Conservation (phyloP, 2,888 invertebrate species). For the Acanthacorydalis orientalis region DNA sequence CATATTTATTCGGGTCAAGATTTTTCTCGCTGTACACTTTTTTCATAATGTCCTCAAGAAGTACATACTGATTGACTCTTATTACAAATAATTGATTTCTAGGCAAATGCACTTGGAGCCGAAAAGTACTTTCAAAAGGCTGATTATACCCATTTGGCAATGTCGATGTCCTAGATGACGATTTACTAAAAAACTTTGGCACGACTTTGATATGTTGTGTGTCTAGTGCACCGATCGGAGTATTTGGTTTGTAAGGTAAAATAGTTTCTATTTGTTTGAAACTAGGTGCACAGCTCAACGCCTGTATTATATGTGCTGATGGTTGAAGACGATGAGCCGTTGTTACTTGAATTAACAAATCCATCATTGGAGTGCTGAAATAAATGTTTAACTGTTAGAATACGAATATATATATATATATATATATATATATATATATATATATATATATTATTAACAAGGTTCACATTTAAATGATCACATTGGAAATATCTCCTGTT, state of each 20-base stretch:
- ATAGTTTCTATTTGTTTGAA: conserved; percentile 24
- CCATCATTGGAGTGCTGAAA: conserved; percentile 62
- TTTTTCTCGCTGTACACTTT: conserved; percentile 62
- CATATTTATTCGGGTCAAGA: conserved; percentile 54
- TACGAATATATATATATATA: neutral
- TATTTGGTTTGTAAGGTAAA: conserved; percentile 54
- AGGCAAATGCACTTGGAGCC: conserved; percentile 53
- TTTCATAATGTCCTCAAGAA: conserved; percentile 48
- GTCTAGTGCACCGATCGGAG: conserved; percentile 46
- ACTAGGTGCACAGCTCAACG: conserved; percentile 31
- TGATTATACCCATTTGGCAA: conserved; percentile 22
- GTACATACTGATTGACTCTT: conserved; percentile 51
- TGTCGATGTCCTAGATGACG: neutral
- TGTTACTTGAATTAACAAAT: conserved; percentile 53
- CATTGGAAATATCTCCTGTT: too few species aligned
- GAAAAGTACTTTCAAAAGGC: conserved; percentile 44
- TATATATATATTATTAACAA: too few species aligned
- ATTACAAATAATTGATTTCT: conserved; percentile 64
- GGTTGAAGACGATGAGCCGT: conserved; percentile 50
- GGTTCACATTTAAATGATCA: too few species aligned
- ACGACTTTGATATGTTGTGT: conserved; percentile 27
- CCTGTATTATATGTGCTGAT: conserved; percentile 45
- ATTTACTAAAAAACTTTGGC: conserved; percentile 15
- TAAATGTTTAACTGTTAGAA: conserved; percentile 5
- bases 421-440: too few species aligned